These are phyloP conservation scores for Halesus radiatus DNA, from an alignment of 1,140 invertebrate genomes.

Conservation along the genomic window DNA sequence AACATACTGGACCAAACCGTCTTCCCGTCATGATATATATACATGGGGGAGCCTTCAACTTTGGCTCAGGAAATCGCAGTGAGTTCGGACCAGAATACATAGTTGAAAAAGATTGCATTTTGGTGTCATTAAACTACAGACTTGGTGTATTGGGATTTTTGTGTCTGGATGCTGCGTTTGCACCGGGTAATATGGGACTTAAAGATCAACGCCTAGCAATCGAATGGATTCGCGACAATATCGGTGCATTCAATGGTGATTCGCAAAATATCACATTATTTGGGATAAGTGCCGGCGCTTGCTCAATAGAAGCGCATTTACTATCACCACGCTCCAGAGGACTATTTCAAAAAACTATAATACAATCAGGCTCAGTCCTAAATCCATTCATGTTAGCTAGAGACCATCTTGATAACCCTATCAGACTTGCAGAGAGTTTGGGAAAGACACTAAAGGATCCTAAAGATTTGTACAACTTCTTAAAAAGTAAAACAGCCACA, in stretches of 20 bases:
- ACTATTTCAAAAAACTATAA: constrained; percentile 73
- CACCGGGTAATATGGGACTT: constrained; percentile 71
- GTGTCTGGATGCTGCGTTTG: constrained; percentile 64
- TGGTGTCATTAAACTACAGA: constrained; percentile 48
- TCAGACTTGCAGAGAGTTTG: constrained; percentile 15
- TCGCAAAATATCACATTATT: constrained; percentile 72
- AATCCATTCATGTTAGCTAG: constrained; percentile 74
- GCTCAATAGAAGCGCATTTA: constrained; percentile 70
- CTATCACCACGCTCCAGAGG: constrained; percentile 69
- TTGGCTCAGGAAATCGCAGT: constrained; percentile 35
- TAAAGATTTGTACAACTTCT: constrained; percentile 59
- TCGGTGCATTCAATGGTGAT: constrained; percentile 73
- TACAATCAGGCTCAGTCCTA: constrained; percentile 71
- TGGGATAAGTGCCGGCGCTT: constrained; percentile 72
- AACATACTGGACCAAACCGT: constrained; percentile 48
- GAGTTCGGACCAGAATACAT: constrained; percentile 44
- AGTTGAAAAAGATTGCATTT: constrained; percentile 41
- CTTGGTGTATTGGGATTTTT: constrained; percentile 70
- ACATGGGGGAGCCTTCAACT: constrained; percentile 70
- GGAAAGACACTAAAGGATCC: constrained; percentile 47
- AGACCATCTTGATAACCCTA: constrained; percentile 70
- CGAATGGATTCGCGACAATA: constrained; percentile 75
- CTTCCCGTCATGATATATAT: constrained; percentile 76
- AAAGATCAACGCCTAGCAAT: constrained; percentile 70
- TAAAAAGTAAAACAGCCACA: constrained; percentile 60